These are phyloP conservation scores for Drosophila carrolli DNA, from an alignment of 1,140 invertebrate species.

Conservation along the genomic window DNA sequence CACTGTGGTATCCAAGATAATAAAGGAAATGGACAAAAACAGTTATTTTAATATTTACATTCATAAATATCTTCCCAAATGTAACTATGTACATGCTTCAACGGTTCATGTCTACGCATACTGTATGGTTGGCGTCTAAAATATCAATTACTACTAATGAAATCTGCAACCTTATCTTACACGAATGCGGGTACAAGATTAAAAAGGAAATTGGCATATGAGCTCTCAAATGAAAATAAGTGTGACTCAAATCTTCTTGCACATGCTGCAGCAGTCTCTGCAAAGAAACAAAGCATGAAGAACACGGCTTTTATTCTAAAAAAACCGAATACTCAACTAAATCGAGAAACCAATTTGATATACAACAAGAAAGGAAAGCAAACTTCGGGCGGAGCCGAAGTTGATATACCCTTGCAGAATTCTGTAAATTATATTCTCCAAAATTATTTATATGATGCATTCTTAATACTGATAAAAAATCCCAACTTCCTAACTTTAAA, in stretches of 20 bases:
- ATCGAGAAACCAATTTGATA: neutral
- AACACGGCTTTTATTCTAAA: neutral
- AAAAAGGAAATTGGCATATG: neutral
- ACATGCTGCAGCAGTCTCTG: constrained; percentile 1
- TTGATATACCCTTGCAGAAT: too few species aligned
- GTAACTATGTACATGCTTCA: too few species aligned
- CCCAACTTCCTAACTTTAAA: too few species aligned
- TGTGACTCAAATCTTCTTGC: constrained; percentile 2
- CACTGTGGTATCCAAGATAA: constrained; percentile 4
- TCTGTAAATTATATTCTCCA: too few species aligned
- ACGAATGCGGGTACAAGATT: neutral
- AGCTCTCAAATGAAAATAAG: too few species aligned
- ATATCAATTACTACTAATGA: constrained; percentile 28
- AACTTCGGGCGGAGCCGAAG: too few species aligned
- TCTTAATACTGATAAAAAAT: too few species aligned
- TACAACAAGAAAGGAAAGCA: neutral
- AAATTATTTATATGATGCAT: too few species aligned
- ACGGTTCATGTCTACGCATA: constrained; percentile 13
- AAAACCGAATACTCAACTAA: neutral
- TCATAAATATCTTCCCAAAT: too few species aligned
- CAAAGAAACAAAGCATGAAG: neutral
- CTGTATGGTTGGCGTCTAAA: constrained; percentile 29
- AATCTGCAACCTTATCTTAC: constrained; percentile 15
- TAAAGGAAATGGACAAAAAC: neutral
- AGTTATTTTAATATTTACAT: too few species aligned